Evolutionary conservation across 2,888 invertebrate genomes (phyloP), one percentile per base, ranked within the genome.

Genomic region (Nomada flava): DNA sequence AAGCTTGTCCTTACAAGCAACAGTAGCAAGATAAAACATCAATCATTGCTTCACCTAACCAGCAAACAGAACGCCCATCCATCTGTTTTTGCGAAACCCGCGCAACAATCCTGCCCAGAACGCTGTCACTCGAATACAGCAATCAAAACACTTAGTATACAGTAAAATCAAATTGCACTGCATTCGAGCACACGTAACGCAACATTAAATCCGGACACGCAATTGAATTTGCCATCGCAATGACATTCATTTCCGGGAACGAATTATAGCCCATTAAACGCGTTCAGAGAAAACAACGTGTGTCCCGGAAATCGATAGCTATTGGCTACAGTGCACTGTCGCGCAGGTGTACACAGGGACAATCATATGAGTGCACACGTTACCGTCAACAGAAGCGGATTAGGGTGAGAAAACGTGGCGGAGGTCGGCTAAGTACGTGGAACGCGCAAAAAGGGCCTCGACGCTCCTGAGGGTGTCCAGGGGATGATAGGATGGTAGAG

Each of bases 371-470:
- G 26, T 63, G 57, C 74, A 84, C 72, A 72, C 75, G 68, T 84
- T 82, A 74, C 71, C 57, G 79, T 72, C 65, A 69, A 68, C 82
- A 82, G 9, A 85, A 85, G 82, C 76, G 82, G 82, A 85, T 85
- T 85, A 76, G 79, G 74, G 76, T 52, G 76, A 81, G 76, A 69
- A 76, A 77, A 82, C 78, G 79, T 73, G 76, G 79, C 42, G 78
- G 71, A 62, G 79, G 79, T 68, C 80, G 68, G 69, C 83, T 79
- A 70, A 76, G 74, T 59, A 72, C 62, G 69, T 67, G 73, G 60
- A 72, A 80, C 77, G 82, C 63, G 76, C 74, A 72, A 76, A 76
- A 81, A 75, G 78, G 67, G 76, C 63, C 59, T 52, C 73, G 81
- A 76, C 55, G 75, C 64, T 73, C 65, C 50, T 59, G 55, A 70